phyloP scores from a whole-genome alignment of 2,113 vertebrate species.

The Syrrhaptes paradoxus region DNA sequence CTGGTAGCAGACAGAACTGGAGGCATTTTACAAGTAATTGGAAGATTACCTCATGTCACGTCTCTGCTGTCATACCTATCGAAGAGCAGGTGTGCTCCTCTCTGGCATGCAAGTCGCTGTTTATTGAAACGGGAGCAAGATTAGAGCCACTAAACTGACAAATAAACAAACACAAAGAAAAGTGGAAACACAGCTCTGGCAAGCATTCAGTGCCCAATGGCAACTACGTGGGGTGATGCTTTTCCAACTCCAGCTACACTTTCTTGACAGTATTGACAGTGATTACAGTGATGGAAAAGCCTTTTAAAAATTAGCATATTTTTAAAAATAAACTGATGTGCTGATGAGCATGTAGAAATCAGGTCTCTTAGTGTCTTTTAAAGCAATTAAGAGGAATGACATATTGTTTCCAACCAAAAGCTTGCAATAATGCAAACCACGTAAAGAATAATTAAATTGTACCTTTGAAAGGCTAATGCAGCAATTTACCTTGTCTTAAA shows the following conservation, averaged over 20 bases:
- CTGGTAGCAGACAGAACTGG: background rate
- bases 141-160: background rate
- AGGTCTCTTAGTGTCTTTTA: background rate
- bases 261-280: background rate
- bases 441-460: conserved; percentile 51
- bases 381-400: conserved; percentile 28
- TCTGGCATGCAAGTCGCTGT: background rate
- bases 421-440: conserved; percentile 17
- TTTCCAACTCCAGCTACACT: background rate
- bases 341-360: background rate
- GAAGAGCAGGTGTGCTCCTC: background rate
- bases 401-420: conserved; percentile 43
- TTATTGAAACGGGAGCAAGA: background rate
- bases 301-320: background rate
- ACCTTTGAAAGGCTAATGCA: conserved; percentile 60
- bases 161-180: background rate
- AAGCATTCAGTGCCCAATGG: background rate
- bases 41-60: background rate
- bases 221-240: background rate
- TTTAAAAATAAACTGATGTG: background rate
- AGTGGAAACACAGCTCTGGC: background rate
- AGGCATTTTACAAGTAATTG: background rate
- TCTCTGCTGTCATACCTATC: background rate
- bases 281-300: background rate
- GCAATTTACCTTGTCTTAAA: conserved; percentile 40